These are phyloP conservation scores for Indri indri DNA, from an alignment of 2,113 vertebrate genomes.

Conservation along the genomic window DNA sequence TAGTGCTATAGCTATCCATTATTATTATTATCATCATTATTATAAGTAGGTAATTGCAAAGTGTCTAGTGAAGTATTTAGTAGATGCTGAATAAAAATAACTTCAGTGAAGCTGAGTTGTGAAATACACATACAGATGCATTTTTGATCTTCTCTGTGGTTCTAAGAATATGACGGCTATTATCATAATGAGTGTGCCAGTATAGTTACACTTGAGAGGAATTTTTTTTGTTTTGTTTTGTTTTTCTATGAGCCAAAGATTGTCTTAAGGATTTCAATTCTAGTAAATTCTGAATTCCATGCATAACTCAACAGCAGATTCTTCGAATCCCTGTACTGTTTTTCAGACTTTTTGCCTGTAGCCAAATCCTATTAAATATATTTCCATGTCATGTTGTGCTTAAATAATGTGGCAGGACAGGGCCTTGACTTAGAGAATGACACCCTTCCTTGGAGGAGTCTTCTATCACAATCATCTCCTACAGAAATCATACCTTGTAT, in stretches of 20 bases:
- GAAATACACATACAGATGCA: conserved; percentile 10
- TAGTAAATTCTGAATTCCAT: conserved; percentile 66
- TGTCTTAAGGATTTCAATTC: conserved; percentile 57
- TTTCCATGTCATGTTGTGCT: conserved; percentile 69
- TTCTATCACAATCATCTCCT: conserved; percentile 24
- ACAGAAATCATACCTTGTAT: background rate
- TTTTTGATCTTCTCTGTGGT: conserved; percentile 33
- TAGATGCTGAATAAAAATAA: conserved; percentile 54
- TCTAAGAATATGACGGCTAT: background rate
- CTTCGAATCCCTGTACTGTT: conserved; percentile 47
- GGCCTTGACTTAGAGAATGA: conserved; percentile 34
- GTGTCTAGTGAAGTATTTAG: no score
- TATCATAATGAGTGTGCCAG: conserved; percentile 48
- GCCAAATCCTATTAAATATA: conserved; percentile 68
- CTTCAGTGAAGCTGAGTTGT: conserved; percentile 27
- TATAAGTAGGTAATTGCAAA: no score
- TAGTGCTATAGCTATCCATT: background rate
- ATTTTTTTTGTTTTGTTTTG: conserved; percentile 46
- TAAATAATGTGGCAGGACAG: conserved; percentile 68
- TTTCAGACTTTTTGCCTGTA: conserved; percentile 64
- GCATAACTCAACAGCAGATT: conserved; percentile 60
- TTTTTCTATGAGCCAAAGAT: conserved; percentile 49
- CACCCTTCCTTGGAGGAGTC: conserved; percentile 45
- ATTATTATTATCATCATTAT: conserved; percentile 32
- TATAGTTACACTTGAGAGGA: conserved; percentile 41